These are phyloP conservation scores for Pelecanoides urinatrix DNA, from an alignment of 2,113 vertebrate species.

Conservation along the genomic window DNA sequence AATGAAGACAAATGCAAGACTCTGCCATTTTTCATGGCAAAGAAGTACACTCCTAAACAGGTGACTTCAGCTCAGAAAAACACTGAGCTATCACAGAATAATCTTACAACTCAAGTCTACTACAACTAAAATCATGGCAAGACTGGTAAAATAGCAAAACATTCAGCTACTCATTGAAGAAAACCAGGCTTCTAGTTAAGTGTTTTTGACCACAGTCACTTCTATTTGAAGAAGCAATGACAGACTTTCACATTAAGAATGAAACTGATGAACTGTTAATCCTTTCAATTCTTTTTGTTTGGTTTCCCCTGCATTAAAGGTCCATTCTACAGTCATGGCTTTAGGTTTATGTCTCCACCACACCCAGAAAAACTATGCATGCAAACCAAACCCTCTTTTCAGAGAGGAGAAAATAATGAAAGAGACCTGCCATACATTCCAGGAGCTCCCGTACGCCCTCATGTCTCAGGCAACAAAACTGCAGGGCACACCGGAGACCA, in stretches of 20 bases:
- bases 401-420: background rate
- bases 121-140: background rate
- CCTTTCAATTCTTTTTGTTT: background rate
- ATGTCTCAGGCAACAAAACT: background rate
- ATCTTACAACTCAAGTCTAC: background rate
- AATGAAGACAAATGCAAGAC: background rate
- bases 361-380: background rate
- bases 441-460: background rate
- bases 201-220: background rate
- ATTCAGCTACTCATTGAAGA: background rate
- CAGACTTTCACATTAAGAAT: background rate
- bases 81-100: background rate
- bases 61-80: background rate
- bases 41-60: background rate
- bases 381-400: background rate
- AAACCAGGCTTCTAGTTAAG: background rate
- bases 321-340: background rate
- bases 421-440: background rate
- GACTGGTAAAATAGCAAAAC: background rate
- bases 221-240: background rate
- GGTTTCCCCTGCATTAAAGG: background rate
- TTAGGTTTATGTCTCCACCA: background rate
- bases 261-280: background rate
- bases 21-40: background rate
- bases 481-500: accelerated